phyloP scores from a whole-genome alignment of 1,140 invertebrate species.

The Bombus polaris region DNA sequence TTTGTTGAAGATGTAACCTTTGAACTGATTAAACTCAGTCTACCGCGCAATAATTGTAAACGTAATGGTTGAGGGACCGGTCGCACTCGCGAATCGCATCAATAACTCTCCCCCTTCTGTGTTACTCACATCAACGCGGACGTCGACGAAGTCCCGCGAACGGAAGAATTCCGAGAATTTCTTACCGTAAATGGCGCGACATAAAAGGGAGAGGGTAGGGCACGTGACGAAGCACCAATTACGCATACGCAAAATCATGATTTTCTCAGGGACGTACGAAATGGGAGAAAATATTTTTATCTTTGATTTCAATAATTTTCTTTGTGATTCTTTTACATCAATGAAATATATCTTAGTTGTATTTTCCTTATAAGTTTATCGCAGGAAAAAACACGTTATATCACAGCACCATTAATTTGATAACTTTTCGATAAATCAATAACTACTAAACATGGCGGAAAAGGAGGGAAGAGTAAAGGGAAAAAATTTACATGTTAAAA shows the following conservation, averaged over 20 bases:
- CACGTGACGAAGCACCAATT: conserved; percentile 65
- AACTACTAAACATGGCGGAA: neutral
- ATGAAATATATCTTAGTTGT: neutral
- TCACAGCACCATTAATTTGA: neutral
- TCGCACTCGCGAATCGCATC: conserved; percentile 50
- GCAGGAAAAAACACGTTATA: neutral
- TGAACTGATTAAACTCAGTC: conserved; percentile 22
- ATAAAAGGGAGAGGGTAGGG: conserved; percentile 52
- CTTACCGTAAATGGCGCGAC: conserved; percentile 74
- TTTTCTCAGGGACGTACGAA: conserved; percentile 36
- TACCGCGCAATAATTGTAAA: conserved; percentile 44
- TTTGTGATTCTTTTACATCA: neutral
- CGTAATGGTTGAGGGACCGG: conserved; percentile 42
- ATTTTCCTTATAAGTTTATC: neutral
- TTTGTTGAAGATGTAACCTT: conserved; percentile 14
- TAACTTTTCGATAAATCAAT: neutral
- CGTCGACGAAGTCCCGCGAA: conserved; percentile 63
- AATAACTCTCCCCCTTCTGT: conserved; percentile 54
- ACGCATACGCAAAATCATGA: conserved; percentile 46
- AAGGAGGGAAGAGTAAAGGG: too few species aligned
- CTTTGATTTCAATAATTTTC: neutral
- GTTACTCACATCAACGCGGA: conserved; percentile 59
- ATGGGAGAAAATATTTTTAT: neutral
- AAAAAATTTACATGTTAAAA: neutral
- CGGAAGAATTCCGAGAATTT: conserved; percentile 75